These are phyloP conservation scores for Karalla daura DNA, from an alignment of 2,797 vertebrate genomes.

Conservation along the genomic window DNA sequence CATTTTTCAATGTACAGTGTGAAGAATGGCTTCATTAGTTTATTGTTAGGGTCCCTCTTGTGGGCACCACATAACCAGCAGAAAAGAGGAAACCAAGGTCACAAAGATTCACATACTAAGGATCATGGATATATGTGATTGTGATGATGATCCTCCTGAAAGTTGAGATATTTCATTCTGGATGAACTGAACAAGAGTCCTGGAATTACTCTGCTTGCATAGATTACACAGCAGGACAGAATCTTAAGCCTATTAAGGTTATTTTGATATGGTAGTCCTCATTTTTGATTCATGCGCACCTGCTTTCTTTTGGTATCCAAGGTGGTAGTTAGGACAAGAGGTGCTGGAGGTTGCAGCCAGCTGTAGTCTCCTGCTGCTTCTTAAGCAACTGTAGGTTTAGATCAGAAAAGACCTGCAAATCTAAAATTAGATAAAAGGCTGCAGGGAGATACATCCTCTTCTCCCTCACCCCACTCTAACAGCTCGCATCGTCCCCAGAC, in stretches of 20 bases:
- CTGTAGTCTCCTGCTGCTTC: slow-evolving; percentile 8
- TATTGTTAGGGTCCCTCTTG: too few species aligned
- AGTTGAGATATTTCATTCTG: slow-evolving; percentile 2
- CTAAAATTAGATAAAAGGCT: slow-evolving; percentile 46
- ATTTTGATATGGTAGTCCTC: not conserved
- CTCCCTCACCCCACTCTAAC: slow-evolving; percentile 24
- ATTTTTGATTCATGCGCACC: not conserved
- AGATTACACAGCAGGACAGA: not conserved
- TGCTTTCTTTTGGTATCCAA: not conserved
- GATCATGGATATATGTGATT: not conserved
- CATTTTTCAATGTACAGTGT: too few species aligned
- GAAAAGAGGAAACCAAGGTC: not conserved
- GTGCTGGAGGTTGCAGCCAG: not conserved
- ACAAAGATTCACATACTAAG: not conserved
- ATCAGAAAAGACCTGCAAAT: slow-evolving; percentile 37
- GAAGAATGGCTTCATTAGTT: too few species aligned
- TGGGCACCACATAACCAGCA: too few species aligned
- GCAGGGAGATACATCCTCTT: not conserved
- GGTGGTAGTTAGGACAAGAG: slow-evolving; percentile 13
- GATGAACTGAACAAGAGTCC: not conserved
- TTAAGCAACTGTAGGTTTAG: slow-evolving; percentile 11
- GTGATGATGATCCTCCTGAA: not conserved
- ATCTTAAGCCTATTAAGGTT: not conserved
- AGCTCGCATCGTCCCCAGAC: slow-evolving; percentile 19
- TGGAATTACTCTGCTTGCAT: too few species aligned